phyloP scores from a whole-genome alignment of 1,140 invertebrate species.

The Ephestia elutella region DNA sequence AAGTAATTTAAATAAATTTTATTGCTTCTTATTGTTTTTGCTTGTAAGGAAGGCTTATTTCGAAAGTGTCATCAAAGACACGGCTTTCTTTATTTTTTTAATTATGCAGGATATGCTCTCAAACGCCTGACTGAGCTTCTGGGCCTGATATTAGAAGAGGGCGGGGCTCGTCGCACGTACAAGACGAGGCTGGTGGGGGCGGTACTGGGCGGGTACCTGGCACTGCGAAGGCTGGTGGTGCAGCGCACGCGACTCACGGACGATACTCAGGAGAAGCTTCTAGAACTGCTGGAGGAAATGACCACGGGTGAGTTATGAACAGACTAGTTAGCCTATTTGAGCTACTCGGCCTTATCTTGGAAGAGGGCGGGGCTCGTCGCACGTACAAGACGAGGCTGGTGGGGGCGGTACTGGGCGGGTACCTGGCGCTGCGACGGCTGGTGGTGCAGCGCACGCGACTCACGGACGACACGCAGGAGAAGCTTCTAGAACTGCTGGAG shows the following conservation, averaged over 20 bases:
- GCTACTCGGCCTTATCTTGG: conserved; percentile 87
- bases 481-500: conserved; percentile 93
- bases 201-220: conserved; percentile 95
- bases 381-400: conserved; percentile 93
- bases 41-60: no score
- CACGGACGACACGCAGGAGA: conserved; percentile 98
- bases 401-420: conserved; percentile 93
- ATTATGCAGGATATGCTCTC: conserved; percentile 88
- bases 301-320: conserved; percentile 88
- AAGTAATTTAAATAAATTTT: no score
- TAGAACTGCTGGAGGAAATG: conserved; percentile 97
- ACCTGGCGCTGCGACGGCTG: conserved; percentile 90
- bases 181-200: conserved; percentile 92
- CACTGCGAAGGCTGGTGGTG: conserved; percentile 91
- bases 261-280: conserved; percentile 96
- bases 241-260: conserved; percentile 96
- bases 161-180: conserved; percentile 89
- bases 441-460: conserved; percentile 95
- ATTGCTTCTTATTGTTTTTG: neutral
- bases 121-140: conserved; percentile 92
- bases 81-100: no score
- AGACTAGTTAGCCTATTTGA: no score
- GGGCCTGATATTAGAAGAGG: conserved; percentile 75
- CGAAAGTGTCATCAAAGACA: no score
- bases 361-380: conserved; percentile 87